Conservation (phyloP, 1,140 invertebrate genomes). For the Brachionus asplanchnoidis region DNA sequence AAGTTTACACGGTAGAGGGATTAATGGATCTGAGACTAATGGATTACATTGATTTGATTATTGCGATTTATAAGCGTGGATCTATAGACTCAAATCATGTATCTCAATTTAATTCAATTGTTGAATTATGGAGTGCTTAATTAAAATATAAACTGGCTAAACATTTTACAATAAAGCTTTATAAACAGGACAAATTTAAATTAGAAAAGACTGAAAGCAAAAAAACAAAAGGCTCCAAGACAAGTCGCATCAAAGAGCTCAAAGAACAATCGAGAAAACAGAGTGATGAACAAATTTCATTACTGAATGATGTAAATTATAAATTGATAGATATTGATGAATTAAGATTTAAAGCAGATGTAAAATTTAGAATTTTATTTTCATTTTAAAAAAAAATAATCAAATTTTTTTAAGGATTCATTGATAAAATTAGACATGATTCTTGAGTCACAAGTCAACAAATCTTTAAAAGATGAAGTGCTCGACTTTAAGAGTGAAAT, state of each 20-base stretch:
- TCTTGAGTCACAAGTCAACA: background rate
- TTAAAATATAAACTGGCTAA: slow-evolving; percentile 55
- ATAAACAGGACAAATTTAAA: slow-evolving; percentile 22
- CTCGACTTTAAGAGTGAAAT: slow-evolving; percentile 10
- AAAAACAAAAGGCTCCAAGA: slow-evolving; percentile 46
- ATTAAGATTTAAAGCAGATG: slow-evolving; percentile 48
- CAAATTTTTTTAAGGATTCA: background rate
- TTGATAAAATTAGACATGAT: slow-evolving; percentile 32
- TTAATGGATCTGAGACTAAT: slow-evolving; percentile 52
- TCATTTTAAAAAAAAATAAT: background rate
- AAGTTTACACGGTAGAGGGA: slow-evolving; percentile 51
- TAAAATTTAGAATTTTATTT: background rate
- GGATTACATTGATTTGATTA: slow-evolving; percentile 49
- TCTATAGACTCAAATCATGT: slow-evolving; percentile 54
- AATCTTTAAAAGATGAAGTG: background rate
- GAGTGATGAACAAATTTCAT: slow-evolving; percentile 43
- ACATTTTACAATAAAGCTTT: slow-evolving; percentile 49
- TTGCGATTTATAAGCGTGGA: slow-evolving; percentile 49
- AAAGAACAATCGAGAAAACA: slow-evolving; percentile 44
- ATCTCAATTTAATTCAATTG: slow-evolving; percentile 49
- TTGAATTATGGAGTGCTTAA: slow-evolving; percentile 51
- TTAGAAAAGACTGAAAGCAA: background rate
- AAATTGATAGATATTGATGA: slow-evolving; percentile 54
- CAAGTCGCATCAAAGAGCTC: slow-evolving; percentile 49
- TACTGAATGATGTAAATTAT: slow-evolving; percentile 43